These are phyloP conservation scores for Heliangelus exortis DNA, from an alignment of 2,797 vertebrate species.

Conservation along the genomic window DNA sequence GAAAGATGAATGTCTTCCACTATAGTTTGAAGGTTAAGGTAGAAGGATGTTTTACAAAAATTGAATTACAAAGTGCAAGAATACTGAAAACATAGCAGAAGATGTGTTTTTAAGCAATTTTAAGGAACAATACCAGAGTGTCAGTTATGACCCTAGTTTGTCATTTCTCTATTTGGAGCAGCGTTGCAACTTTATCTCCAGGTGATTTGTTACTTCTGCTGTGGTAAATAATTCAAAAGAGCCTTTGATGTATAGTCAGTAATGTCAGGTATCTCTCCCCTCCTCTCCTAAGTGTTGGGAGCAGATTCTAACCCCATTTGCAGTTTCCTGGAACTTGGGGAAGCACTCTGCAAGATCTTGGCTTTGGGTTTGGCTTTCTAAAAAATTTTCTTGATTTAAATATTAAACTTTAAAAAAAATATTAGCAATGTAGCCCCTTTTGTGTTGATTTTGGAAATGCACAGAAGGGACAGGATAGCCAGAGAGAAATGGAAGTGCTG, in stretches of 20 bases:
- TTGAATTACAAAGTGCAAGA: not conserved
- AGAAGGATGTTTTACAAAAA: not conserved
- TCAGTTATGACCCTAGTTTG: not conserved
- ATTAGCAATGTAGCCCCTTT: not conserved
- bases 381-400: not conserved
- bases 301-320: not conserved
- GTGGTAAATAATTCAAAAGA: constrained; percentile 42
- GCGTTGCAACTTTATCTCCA: not conserved
- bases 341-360: not conserved
- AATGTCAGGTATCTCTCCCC: not conserved
- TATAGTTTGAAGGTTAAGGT: constrained; percentile 6
- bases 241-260: constrained; percentile 28
- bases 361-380: not conserved
- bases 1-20: not conserved
- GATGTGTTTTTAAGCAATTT: not conserved
- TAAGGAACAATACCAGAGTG: not conserved
- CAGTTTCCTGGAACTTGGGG: not conserved
- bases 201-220: constrained; percentile 23
- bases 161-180: not conserved
- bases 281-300: not conserved
- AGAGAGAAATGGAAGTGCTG: not conserved
- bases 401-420: not conserved
- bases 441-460: not conserved
- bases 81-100: not conserved
- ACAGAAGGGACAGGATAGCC: not conserved